Evolutionary conservation across 2,888 invertebrate species (phyloP), one percentile per base, ranked within the genome.

Genomic region (Macropis europaea): DNA sequence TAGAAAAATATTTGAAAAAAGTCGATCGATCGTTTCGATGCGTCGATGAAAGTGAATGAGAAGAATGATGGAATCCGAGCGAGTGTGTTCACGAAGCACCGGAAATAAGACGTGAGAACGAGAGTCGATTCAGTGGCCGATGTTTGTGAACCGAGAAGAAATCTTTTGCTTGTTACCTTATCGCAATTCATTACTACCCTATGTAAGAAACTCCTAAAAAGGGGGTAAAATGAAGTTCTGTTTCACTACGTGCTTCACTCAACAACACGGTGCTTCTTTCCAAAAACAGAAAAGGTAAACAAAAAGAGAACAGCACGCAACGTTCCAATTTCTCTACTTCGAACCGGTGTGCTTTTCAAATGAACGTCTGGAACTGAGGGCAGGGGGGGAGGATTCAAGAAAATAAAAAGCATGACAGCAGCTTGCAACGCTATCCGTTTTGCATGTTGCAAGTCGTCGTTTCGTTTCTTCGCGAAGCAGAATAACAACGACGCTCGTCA

Each of bases 161-260:
- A 30, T 30, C 7, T n/a, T 32, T 56, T 42, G 24, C 42, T 3
- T 47, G 40, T 47, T 52, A 19, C 36, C 38, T 56, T 43, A 2
- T 43, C 50, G 60, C 48, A 59, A 52, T 36, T 56, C 45, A 36
- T 66, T 60, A 60, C 71, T 71, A 73, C 24, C 57, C 61, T 71
- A 67, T n/a, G n/a, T 52, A 34, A 54, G 47, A 56, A 26, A 47
- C 40, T 52, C 52, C 70, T 59, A 67, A 43, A 48, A 0, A 15
- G 9, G 43, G 28, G 26, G n/a, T 64, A 42, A 69, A 57, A 66
- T 9, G 57, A 57, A 52, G 57, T 69, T 69, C 52, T 62, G 22
- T 54, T 76, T 79, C 79, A 75, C 79, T 80, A 77, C 77, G 83
- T 84, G 83, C 83, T 78, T 79, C 80, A 83, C 79, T 73, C 69